Evolutionary conservation across 2,888 invertebrate genomes (phyloP), one percentile per base, ranked within the genome.

Genomic region (Euclidia mi): DNA sequence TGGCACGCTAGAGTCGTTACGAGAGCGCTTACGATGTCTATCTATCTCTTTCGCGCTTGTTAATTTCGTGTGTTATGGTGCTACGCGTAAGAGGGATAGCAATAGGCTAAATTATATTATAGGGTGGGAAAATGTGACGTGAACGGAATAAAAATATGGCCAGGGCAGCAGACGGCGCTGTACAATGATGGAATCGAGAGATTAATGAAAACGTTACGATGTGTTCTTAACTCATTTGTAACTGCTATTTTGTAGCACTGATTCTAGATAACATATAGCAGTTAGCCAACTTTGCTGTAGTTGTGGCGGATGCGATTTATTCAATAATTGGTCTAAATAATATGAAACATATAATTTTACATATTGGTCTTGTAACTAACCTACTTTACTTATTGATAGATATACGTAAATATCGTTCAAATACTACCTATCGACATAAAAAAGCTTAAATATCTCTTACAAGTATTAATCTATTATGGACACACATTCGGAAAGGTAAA

Each of bases 111-210:
- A 65, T 71, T 71, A 70, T 70, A 50, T 74, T 76, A 77, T 62
- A 44, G 72, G 69, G 76, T 65, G 76, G 81, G 73, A 81, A 77
- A 72, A 65, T 71, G 75, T 79, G 75, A 83, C 83, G 87, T 81
- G 82, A 68, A 67, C 66, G 47, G 84, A 85, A 87, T 88, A 78
- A 82, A 84, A 87, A 83, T 82, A 84, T 80, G 81, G 75, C 76
- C 56, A 73, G 61, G 68, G 67, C 65, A 71, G 71, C 43, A 69
- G 73, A 79, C 77, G 73, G 70, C 64, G 25, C 32, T n/a, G 71
- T 72, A 57, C 69, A 73, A 77, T 79, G 71, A 79, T 72, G 57
- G 64, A 64, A 71, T 65, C 60, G 62, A 51, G 55, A 53, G 49
- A 64, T 76, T 75, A 78, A 79, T 77, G 71, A 64, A 71, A 60